phyloP scores from a whole-genome alignment of 2,888 invertebrate species.

The Torymus texanus region DNA sequence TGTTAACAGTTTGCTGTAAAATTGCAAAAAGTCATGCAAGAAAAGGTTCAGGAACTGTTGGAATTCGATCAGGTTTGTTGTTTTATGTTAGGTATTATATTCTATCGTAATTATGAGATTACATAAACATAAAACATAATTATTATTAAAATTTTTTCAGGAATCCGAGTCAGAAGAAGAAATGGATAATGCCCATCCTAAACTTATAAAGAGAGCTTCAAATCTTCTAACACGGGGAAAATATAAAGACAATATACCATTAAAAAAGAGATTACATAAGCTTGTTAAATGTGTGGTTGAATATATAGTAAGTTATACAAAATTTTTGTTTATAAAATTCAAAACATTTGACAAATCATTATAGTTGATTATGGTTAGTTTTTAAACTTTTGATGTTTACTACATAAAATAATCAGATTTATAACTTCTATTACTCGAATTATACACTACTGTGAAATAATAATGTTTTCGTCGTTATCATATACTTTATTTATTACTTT shows the following conservation, averaged over 20 bases:
- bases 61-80: constrained; percentile 79
- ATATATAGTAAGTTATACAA: constrained; percentile 77
- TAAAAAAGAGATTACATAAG: constrained; percentile 87
- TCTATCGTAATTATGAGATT: too few relatives aligned
- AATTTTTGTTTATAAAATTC: too few relatives aligned
- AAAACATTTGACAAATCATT: too few relatives aligned
- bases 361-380: too few relatives aligned
- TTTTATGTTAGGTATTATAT: too few relatives aligned
- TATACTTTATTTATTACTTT: too few relatives aligned
- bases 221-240: constrained; percentile 74
- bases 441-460: too few relatives aligned
- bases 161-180: constrained; percentile 73
- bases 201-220: constrained; percentile 72
- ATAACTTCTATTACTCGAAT: too few relatives aligned
- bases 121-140: too few relatives aligned
- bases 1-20: constrained; percentile 84
- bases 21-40: constrained; percentile 89
- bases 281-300: constrained; percentile 87
- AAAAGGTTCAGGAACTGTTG: constrained; percentile 85
- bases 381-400: too few relatives aligned
- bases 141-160: constrained; percentile 75
- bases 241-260: constrained; percentile 78
- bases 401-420: too few relatives aligned
- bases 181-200: constrained; percentile 71
- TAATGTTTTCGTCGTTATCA: too few relatives aligned